phyloP scores from a whole-genome alignment of 1,140 invertebrate species.

The Brachionus paranguensis region DNA sequence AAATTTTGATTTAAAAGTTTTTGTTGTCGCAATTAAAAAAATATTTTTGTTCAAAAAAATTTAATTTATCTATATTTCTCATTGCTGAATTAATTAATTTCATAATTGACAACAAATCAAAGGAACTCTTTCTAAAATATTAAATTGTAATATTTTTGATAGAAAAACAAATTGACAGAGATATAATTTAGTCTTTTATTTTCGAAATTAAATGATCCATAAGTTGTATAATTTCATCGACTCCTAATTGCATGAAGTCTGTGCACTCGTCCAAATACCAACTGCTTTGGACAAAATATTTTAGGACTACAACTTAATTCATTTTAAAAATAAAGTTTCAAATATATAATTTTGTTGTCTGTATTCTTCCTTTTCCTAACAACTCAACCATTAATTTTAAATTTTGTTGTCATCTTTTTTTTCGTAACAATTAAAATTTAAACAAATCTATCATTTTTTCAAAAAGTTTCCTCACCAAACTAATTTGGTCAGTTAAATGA shows the following conservation, averaged over 20 bases:
- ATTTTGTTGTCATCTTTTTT: not conserved
- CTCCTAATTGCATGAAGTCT: not conserved
- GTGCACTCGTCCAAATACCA: not conserved
- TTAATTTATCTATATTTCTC: not conserved
- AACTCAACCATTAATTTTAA: not conserved
- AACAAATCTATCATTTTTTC: not conserved
- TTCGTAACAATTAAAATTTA: not conserved
- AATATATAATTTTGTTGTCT: constrained; percentile 7
- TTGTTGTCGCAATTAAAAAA: not conserved
- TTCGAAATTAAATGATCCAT: not conserved
- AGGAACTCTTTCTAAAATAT: not conserved
- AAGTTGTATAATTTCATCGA: not conserved
- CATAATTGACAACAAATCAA: not conserved
- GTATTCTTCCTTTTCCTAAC: not conserved
- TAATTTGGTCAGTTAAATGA: not conserved
- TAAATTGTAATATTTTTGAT: not conserved
- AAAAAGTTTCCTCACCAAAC: not conserved
- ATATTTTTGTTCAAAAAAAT: not conserved
- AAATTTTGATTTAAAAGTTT: not conserved
- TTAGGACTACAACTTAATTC: constrained; percentile 9
- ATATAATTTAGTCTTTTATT: not conserved
- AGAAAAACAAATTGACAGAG: not conserved
- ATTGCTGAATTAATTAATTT: not conserved
- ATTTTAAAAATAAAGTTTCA: not conserved
- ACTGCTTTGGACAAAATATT: not conserved